Base-by-base conservation (phyloP, 1,140 invertebrate species). In the Sycophaga agraensis region DNA sequence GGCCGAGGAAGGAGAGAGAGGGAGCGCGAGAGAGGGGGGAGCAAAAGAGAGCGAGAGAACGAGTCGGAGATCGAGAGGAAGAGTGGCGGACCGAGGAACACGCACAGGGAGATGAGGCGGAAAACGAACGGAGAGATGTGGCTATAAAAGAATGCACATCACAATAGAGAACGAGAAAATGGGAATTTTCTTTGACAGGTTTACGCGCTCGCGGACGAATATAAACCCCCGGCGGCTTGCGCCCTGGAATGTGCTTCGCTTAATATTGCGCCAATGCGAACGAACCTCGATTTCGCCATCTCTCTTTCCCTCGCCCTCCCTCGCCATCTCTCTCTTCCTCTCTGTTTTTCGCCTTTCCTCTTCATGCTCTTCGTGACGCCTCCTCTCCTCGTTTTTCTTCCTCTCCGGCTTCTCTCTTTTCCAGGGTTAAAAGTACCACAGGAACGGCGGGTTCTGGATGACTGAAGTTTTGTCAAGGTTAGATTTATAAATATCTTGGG, bases 391-490 rank as follows among this genome's bases (percentile, higher is more conserved):
- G 9, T 35, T 17, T 53, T 5, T 39, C 35, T 53, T 37, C 11
- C 11, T 40, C 48, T 53, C 14, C 35, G 5, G 22, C 21, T 40
- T 6, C 26, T 53, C 40, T 37, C 21, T 40, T 53, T 53, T 40
- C 35, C 21, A 40, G 11, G 35, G 50, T 16, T 53, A 6, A 40
- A 16, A 28, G 28, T 40, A 40, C 40, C 31, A n/a, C 35, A 40
- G 6, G 40, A 53, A 28, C 37, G 34, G 24, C 14, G 22, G 7
- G 17, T 24, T 57, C 31, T 46, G 16, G 54, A 46, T 46, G 54
- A 46, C 19, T 57, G n/a, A 57, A 48, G 43, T 57, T 57, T 57
- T 57, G 55, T 37, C 43, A 57, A 57, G 55, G 55, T 48, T 57
- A 35, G 22, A 48, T 48, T 57, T 57, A 46, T 57, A 57, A 46